Evolutionary conservation across 2,113 vertebrate species (phyloP), one percentile per base, ranked within the genome.

Genomic region (Lepus americanus): DNA sequence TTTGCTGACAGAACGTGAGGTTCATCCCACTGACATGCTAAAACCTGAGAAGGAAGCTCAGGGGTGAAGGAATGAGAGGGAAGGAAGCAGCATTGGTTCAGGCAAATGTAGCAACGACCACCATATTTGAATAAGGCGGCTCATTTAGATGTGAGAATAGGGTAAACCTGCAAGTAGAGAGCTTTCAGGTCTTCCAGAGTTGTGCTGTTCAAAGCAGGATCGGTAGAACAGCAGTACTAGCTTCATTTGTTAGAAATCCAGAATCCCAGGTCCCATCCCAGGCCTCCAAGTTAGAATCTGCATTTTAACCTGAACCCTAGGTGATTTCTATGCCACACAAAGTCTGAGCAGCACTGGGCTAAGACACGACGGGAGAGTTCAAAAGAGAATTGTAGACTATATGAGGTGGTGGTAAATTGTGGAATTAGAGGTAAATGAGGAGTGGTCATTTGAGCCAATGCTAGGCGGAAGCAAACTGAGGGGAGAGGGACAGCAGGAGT

Each of bases 391-490:
- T 87, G 36, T 7, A 49, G 44, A 61, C 36, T 39, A 79, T 22
- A 17, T 69, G 29, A 89, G 88, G 39, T 67, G 59, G 22, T 17
- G 73, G 20, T 73, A 53, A 91, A 88, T 27, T 33, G 44, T 72
- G 88, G 44, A 36, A 27, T 20, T 88, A 29, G 84, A 89, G 39
- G 49, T 67, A 78, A 36, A 92, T 66, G 59, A 92, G 88, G 61
- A 92, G n/a, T 80, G 91, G 20, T 11, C 82, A 16, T 92, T 94
- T 67, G 66, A 94, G 74, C 16, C 63, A 84, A 91, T 79, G 36
- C 3, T 80, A 51, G 36, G 88, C n/a, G 66, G 22, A 22, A 31
- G 67, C n/a, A 89, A 80, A 89, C 55, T 73, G 72, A 94, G 13
- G 73, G 66, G 78, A 89, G 14, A 59, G 84, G 74, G 36, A 13